phyloP scores from a whole-genome alignment of 2,888 invertebrate species.

The Molanna angustata region DNA sequence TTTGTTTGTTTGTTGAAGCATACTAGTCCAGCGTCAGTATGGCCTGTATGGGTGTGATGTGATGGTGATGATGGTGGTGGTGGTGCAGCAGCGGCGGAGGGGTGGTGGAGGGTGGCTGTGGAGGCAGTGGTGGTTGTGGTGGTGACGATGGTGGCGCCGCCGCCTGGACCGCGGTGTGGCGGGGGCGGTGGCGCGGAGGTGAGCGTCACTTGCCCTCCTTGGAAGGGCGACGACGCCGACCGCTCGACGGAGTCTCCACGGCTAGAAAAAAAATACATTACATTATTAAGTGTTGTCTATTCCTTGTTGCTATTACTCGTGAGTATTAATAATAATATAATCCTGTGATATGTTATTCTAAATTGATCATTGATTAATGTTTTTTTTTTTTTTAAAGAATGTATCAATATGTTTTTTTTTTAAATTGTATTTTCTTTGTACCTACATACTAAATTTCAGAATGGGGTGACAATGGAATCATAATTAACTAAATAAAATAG shows the following conservation, averaged over 20 bases:
- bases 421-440: no score
- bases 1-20: background rate
- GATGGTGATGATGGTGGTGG: conserved; percentile 4
- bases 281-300: no score
- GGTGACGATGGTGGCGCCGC: conserved; percentile 7
- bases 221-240: conserved; percentile 62
- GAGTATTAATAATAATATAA: no score
- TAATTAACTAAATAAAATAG: no score
- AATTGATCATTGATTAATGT: no score
- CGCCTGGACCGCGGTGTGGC: conserved; percentile 36
- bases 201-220: conserved; percentile 72
- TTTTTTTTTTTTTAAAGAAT: no score
- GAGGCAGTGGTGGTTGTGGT: conserved; percentile 3
- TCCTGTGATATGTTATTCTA: no score
- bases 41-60: conserved; percentile 10
- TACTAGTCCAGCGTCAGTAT: conserved; percentile 19
- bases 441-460: no score
- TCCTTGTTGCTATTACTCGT: no score
- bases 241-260: conserved; percentile 36
- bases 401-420: no score
- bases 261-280: conserved; percentile 35
- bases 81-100: conserved; percentile 43
- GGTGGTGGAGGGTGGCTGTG: conserved; percentile 53
- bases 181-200: conserved; percentile 48
- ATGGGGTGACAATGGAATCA: no score